These are phyloP conservation scores for Muscina levida DNA, from an alignment of 2,888 invertebrate genomes.

Conservation along the genomic window DNA sequence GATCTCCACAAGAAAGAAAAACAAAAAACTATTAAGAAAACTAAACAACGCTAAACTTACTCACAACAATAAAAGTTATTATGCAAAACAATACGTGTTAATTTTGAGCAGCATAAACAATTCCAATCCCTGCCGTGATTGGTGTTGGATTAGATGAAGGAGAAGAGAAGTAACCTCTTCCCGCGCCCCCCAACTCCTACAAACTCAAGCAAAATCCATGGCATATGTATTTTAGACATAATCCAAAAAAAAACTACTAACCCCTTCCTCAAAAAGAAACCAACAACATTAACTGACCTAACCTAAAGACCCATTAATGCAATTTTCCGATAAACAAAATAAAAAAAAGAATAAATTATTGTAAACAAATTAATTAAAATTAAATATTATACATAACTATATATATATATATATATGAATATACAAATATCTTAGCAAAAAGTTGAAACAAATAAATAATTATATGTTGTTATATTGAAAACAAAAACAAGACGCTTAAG, in stretches of 20 bases:
- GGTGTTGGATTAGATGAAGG: neutral
- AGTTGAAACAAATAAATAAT: conserved; percentile 44
- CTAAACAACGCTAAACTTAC: conserved; percentile 65
- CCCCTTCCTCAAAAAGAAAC: too few relatives aligned
- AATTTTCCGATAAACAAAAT: conserved; percentile 19
- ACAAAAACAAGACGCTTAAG: conserved; percentile 42
- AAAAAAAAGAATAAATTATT: conserved; percentile 49
- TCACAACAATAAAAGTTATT: conserved; percentile 56
- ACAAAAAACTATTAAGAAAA: conserved; percentile 52
- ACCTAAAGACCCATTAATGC: conserved; percentile 26
- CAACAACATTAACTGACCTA: conserved; percentile 17
- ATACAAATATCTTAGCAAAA: conserved; percentile 33
- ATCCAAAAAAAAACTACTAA: conserved; percentile 20
- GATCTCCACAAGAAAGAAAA: conserved; percentile 49
- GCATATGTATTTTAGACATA: conserved; percentile 51
- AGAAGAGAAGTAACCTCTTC: neutral
- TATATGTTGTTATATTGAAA: conserved; percentile 48
- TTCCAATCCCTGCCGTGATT: neutral
- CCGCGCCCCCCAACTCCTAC: neutral
- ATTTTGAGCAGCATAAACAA: conserved; percentile 42
- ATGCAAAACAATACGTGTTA: conserved; percentile 40
- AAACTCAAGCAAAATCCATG: conserved; percentile 10
- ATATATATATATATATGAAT: neutral
- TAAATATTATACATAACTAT: conserved; percentile 5
- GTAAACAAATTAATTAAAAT: conserved; percentile 39